These are phyloP conservation scores for Penelope pileata DNA, from an alignment of 2,113 vertebrate species.

Conservation along the genomic window DNA sequence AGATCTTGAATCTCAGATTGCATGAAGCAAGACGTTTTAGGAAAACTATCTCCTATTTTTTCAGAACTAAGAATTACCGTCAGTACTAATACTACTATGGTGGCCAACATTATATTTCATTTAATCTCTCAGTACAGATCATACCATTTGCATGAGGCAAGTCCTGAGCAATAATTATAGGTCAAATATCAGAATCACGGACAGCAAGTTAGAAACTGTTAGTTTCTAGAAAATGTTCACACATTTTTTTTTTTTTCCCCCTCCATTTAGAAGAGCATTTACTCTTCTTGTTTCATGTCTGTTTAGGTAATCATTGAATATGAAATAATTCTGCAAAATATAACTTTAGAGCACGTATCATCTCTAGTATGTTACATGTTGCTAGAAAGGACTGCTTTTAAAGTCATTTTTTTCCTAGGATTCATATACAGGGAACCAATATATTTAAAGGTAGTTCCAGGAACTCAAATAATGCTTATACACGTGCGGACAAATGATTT, in stretches of 20 bases:
- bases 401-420: neutral
- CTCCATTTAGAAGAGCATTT: neutral
- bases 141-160: neutral
- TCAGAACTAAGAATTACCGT: neutral
- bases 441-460: neutral
- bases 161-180: neutral
- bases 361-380: neutral
- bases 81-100: neutral
- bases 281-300: neutral
- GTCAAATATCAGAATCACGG: neutral
- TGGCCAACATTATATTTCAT: neutral
- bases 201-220: neutral
- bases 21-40: neutral
- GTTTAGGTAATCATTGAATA: neutral
- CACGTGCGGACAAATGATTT: neutral
- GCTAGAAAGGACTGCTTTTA: neutral
- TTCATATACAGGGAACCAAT: neutral
- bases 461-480: neutral
- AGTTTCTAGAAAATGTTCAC: neutral
- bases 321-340: neutral
- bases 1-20: neutral
- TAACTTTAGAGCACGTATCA: rapidly evolving
- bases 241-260: neutral
- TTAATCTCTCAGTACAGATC: neutral
- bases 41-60: neutral